phyloP scores from a whole-genome alignment of 2,797 vertebrate genomes.

The Neosilurus hyrtlii region DNA sequence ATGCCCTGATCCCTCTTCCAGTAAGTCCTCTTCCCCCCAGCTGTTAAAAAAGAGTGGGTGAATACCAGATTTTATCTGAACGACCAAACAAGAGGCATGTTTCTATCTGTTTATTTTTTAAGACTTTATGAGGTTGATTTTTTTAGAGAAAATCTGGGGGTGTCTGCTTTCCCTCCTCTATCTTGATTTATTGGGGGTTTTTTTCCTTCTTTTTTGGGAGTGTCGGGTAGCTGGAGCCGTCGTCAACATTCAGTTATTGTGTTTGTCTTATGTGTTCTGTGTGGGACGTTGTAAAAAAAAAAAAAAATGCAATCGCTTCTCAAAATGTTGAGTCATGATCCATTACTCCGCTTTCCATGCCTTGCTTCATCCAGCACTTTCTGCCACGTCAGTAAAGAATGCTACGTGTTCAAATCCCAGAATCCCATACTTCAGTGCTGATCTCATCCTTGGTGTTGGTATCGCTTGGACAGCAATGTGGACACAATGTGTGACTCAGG shows the following conservation, averaged over 20 bases:
- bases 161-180: constrained; percentile 7
- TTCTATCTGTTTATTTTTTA: constrained; percentile 39
- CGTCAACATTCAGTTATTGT: background rate
- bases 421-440: constrained; percentile 24
- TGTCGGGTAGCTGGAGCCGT: background rate
- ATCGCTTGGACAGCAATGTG: constrained; percentile 6
- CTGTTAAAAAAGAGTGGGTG: constrained; percentile 44
- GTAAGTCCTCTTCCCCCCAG: constrained; percentile 64
- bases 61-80: constrained; percentile 65
- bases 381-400: constrained; percentile 36
- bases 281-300: constrained; percentile 33
- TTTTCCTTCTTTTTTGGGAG: constrained; percentile 15
- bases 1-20: constrained; percentile 77
- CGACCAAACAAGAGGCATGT: constrained; percentile 49
- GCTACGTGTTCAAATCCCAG: constrained; percentile 16
- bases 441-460: constrained; percentile 25
- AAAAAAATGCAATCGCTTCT: constrained; percentile 34
- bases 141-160: background rate
- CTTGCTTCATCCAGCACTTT: constrained; percentile 18
- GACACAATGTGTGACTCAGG: constrained; percentile 23
- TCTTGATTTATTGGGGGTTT: constrained; percentile 33
- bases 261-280: constrained; percentile 34
- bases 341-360: background rate
- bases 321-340: constrained; percentile 61
- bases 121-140: background rate